Percentiles rank a stretch among this genome's conserved stretches.
Evolutionary conservation across 2,888 invertebrate genomes (phyloP).

Genomic region (Thymelicus lineola): DNA sequence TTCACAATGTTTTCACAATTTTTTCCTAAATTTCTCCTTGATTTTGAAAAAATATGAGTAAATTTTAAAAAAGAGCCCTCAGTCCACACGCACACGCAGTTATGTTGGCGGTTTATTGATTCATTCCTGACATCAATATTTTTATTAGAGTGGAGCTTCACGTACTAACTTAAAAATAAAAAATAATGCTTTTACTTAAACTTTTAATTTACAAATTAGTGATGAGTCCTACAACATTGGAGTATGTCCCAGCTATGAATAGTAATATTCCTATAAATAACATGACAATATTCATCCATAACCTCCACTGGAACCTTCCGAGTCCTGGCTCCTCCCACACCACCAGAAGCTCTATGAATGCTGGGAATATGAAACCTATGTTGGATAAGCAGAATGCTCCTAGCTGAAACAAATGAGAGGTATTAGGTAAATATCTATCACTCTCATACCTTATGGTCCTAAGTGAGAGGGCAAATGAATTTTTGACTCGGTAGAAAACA

Average conservation of each 20-base stretch:
- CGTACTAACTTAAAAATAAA: neutral
- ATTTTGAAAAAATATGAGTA: no score
- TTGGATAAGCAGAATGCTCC: conserved; percentile 78
- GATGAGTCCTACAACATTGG: conserved; percentile 69
- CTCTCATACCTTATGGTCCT: no score
- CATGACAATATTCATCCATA: conserved; percentile 70
- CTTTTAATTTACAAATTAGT: conserved; percentile 53
- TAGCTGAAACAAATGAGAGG: conserved; percentile 60
- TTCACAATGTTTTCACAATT: no score
- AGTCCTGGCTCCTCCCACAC: conserved; percentile 73
- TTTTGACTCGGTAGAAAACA: no score
- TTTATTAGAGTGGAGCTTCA: neutral
- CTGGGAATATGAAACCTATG: conserved; percentile 79
- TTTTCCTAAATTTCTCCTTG: no score
- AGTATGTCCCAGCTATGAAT: conserved; percentile 71
- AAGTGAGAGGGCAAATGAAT: no score
- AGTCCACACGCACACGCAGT: no score
- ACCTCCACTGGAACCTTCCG: conserved; percentile 65
- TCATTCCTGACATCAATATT: no score
- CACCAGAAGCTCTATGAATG: conserved; percentile 70
- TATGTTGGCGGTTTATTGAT: no score
- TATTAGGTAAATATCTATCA: no score
- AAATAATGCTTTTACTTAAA: conserved; percentile 1
- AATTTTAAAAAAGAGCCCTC: no score
- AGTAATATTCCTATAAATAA: conserved; percentile 62